Evolutionary conservation across 2,888 invertebrate genomes (phyloP), one percentile per base, ranked within the genome.

Genomic region (Morpho achilles): DNA sequence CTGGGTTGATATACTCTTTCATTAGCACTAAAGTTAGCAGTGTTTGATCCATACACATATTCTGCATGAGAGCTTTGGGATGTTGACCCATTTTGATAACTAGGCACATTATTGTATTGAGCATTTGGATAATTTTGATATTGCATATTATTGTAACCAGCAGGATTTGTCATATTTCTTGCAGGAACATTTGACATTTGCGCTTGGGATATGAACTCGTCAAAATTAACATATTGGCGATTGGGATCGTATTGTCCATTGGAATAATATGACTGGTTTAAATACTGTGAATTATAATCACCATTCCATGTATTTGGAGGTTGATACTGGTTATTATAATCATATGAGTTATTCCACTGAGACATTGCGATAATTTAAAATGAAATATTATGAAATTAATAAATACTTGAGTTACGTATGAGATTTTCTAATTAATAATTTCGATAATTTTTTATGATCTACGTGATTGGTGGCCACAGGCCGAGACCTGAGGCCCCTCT

Each of bases 271-370:
- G 73, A 62, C 69, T 83, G 85, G 67, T 82, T 84, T 32, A 69
- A 62, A 70, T 80, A 84, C 66, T 87, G 86, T 49, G 70, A 67
- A 67, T 81, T 85, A 47, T 73, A 69, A 63, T 85, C 87, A 49
- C 77, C 75, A 55, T 82, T 83, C 87, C 88, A 89, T 50, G 69
- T 69, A 58, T 75, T 77, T 50, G 75, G 66, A 57, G 69, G 69
- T 69, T 85, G 86, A 67, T 83, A 82, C 59, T 87, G 87, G 68
- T 82, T 82, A 63, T 87, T 86, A 65, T 83, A 87, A 68, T 71
- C 68, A 72, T 85, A 86, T 49, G 85, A 77, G 65, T 85, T 87
- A 71, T 89, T 90, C 89, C 89, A 88, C 73, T 90, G 84, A 64
- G 88, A 87, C 89, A 90, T 90, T 58, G 66, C 81, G 67, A 63